Percentiles rank a stretch among this genome's conserved stretches.
Evolutionary conservation across 2,113 vertebrate genomes (phyloP).

Genomic region (Monopterus albus): DNA sequence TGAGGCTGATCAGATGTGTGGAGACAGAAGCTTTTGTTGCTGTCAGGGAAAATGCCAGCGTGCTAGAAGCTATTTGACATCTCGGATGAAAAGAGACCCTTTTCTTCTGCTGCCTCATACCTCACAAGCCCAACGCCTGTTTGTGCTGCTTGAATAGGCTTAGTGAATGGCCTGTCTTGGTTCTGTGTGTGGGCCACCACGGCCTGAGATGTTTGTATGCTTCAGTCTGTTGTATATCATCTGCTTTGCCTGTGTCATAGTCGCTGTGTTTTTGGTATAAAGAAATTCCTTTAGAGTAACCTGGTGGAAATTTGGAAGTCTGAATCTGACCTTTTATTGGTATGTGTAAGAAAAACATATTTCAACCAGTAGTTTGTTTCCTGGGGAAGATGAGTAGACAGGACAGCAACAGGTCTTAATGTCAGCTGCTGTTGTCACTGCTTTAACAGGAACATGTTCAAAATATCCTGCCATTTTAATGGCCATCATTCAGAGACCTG

Average conservation of each 20-base stretch:
- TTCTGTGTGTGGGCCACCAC: constrained; percentile 57
- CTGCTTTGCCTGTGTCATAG: constrained; percentile 11
- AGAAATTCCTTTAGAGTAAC: constrained; percentile 21
- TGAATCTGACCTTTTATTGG: background rate
- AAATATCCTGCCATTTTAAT: background rate
- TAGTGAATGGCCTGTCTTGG: constrained; percentile 66
- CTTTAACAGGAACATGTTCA: background rate
- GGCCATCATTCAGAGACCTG: too few species aligned
- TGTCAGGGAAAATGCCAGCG: constrained; percentile 50
- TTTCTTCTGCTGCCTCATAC: constrained; percentile 51
- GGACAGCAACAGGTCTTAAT: background rate
- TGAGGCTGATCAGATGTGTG: constrained; percentile 51
- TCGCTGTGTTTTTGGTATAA: background rate
- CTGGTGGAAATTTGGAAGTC: background rate
- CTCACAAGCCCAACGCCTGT: constrained; percentile 46
- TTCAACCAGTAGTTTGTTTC: background rate
- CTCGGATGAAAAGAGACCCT: constrained; percentile 55
- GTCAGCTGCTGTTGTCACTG: background rate
- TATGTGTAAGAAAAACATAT: background rate
- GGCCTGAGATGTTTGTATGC: constrained; percentile 21
- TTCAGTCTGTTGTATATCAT: constrained; percentile 36
- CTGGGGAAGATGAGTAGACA: background rate
- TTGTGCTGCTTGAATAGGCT: constrained; percentile 71
- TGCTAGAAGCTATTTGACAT: constrained; percentile 55
- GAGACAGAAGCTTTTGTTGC: constrained; percentile 60